A percentile compares a stretch with the other conserved stretches of the same genome.
phyloP scores from a whole-genome alignment of 2,797 vertebrate species.

The Gymnopithys bicolor region DNA sequence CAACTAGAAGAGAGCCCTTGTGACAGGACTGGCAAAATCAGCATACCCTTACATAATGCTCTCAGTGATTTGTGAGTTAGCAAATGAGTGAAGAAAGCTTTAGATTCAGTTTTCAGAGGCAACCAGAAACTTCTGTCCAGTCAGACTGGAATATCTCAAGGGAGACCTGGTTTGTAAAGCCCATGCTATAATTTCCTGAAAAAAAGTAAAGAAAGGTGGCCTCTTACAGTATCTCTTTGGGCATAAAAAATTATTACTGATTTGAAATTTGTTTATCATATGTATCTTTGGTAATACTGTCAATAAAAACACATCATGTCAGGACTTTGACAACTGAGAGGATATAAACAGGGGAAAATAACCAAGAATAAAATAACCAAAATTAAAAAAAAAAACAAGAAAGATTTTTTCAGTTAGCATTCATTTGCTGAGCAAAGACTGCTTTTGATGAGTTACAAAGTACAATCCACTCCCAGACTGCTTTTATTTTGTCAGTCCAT shows the following conservation, averaged over 20 bases:
- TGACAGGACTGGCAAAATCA: conserved; percentile 22
- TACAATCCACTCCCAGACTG: background rate
- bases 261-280: background rate
- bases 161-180: background rate
- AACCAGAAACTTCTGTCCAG: background rate
- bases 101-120: background rate
- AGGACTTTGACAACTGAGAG: background rate
- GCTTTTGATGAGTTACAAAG: background rate
- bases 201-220: background rate
- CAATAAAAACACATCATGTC: background rate
- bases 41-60: background rate
- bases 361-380: no score
- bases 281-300: background rate
- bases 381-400: background rate
- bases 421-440: background rate
- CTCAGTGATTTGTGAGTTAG: conserved; percentile 9
- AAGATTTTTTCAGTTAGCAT: background rate
- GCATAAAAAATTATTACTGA: background rate
- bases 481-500: background rate
- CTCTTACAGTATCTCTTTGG: background rate
- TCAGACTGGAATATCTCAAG: background rate
- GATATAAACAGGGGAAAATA: background rate
- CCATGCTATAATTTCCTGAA: background rate
- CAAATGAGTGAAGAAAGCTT: conserved; percentile 30
- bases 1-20: background rate